Base-by-base conservation (phyloP, 2,888 invertebrate species). In the Acanthosepion esculentum region DNA sequence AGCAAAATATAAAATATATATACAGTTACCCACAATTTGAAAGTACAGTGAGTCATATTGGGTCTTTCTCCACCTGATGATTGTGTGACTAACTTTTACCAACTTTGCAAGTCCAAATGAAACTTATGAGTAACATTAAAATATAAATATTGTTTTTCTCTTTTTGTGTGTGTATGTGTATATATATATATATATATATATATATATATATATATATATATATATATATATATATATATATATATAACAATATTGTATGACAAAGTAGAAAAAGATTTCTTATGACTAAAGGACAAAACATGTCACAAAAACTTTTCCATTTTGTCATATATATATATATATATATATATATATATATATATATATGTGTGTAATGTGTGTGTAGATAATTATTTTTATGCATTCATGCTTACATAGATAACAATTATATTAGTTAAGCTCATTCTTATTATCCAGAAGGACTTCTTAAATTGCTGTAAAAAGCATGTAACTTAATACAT, bases 161-260 rank as follows among this genome's bases (percentile, higher is more conserved):
- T 91, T 0, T 33, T 23, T 91, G 23, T 33, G 23, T 91, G 23
- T 33, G 23, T 23, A 23, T 91, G 23, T 91, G 33, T 91, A 91
- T 91, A 41, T 91, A 91, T 41, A 91, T 91, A 91, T 91, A 91
- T 23, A 91, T 91, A 91, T 48, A 91, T 48, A 91, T 91, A 91
- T 91, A 41, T 91, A 91, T 41, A 91, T 91, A 91, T 91, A 91
- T 23, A 91, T 91, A 91, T 48, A 91, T 48, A 91, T 23, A 91
- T 48, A 91, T 91, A 33, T 91, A 29, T 91, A 33, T 91, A 33
- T 48, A 33, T 91, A 33, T 91, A 33, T 91, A 33, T 91, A 33
- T 91, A 33, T 91, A 33, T 91, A 33, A 33, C 29, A 3, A 33
- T 20, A 8, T 20, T 91, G 23, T 91, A 33, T 91, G 10, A 41